Evolutionary conservation across 2,797 vertebrate genomes (phyloP), one percentile per base, ranked within the genome.

Genomic region (Gadopsis bispinosus): DNA sequence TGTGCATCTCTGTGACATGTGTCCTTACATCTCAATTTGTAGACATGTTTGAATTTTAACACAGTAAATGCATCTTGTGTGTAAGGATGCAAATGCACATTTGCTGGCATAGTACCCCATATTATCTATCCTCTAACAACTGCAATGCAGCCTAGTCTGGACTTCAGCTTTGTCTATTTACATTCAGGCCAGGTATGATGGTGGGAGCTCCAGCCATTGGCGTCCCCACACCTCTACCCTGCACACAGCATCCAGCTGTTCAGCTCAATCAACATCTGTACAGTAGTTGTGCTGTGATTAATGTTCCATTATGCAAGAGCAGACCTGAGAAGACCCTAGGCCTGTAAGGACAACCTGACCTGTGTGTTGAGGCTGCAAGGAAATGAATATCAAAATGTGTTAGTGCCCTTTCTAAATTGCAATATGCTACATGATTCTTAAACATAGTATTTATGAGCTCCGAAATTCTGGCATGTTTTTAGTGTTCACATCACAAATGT

Each of bases 111-210:
- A 17, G 26, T 16, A 17, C 5, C 3, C 11, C 7, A 8, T 60
- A 31, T 54, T 22, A 48, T 77, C 8, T 75, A 31, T 61, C 37
- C 20, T 41, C 26, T 56, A 76, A 20, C 73, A 84, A 60, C 91
- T 91, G 88, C 85, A 92, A 63, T 89, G 88, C 90, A 91, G 89
- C 76, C 66, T 33, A 29, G 73, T 73, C 69, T 62, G 54, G 33
- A 63, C 22, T 67, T 19, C 56, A 55, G 69, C 55, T 70, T 66
- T 29, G 22, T 41, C 48, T 77, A 50, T 90, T 86, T 85, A 66
- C 83, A 84, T 86, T 81, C 85, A 77, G 39, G 13, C 61, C 65
- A 51, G 41, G 80, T 77, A 39, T 54, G 51, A 48, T 19, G 41
- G 29, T 26, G 3, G 20, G 62, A 79, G 74, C 62, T 80, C 50